Conservation (phyloP, 2,888 invertebrate genomes). For the Siphonodentalium dalli region DNA sequence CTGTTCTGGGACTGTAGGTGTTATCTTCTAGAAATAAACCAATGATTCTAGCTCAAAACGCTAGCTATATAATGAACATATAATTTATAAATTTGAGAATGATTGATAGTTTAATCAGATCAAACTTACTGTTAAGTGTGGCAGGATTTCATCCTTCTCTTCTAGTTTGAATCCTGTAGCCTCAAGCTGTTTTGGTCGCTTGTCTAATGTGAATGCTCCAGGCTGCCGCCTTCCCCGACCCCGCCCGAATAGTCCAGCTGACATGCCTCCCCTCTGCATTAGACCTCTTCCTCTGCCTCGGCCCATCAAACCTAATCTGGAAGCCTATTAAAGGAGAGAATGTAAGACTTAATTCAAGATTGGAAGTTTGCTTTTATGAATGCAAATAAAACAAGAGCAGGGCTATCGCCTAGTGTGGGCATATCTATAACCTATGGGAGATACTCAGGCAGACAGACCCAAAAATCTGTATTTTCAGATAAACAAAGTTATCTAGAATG, state of each 20-base stretch:
- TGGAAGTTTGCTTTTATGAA: too few species aligned
- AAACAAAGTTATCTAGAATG: too few species aligned
- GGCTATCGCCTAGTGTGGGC: too few species aligned
- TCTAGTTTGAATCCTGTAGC: slow-evolving; percentile 87
- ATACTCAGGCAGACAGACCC: too few species aligned
- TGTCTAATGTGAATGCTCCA: slow-evolving; percentile 72
- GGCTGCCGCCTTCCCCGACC: slow-evolving; percentile 40
- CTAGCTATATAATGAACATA: too few species aligned
- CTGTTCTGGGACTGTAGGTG: too few species aligned
- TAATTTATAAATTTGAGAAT: neutral
- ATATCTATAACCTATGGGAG: too few species aligned
- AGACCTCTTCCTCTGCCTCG: slow-evolving; percentile 40
- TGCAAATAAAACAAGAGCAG: too few species aligned
- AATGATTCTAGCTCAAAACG: too few species aligned
- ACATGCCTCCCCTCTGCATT: slow-evolving; percentile 15
- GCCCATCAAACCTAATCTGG: slow-evolving; percentile 56
- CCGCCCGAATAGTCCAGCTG: slow-evolving; percentile 31
- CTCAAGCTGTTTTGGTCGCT: slow-evolving; percentile 83
- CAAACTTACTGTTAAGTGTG: slow-evolving; percentile 81
- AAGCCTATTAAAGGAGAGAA: slow-evolving; percentile 55
- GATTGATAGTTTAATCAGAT: neutral
- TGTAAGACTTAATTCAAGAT: too few species aligned
- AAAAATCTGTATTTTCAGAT: too few species aligned
- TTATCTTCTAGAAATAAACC: too few species aligned
- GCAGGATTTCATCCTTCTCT: slow-evolving; percentile 80